Conservation (phyloP, 2,113 vertebrate species). For the Chionodraco myersi region DNA sequence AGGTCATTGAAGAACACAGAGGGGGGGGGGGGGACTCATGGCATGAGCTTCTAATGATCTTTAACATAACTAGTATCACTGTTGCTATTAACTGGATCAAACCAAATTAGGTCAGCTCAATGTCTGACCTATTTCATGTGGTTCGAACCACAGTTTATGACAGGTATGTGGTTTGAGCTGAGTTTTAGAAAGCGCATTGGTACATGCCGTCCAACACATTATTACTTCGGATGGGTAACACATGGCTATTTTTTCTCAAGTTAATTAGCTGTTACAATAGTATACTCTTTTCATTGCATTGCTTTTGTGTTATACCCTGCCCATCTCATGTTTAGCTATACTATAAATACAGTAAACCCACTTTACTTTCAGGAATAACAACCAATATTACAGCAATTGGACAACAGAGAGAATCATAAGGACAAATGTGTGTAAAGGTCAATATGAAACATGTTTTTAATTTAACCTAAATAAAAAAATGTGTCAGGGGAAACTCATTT, state of each 20-base stretch:
- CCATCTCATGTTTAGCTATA: not conserved
- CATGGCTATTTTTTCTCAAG: not conserved
- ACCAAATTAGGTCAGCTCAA: conserved; percentile 72
- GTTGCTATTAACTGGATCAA: conserved; percentile 55
- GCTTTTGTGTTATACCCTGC: not conserved
- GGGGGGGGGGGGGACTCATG: conserved; percentile 29
- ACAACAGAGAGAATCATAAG: too few relatives aligned
- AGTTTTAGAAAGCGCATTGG: not conserved
- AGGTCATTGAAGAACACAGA: conserved; percentile 64
- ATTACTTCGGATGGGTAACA: not conserved
- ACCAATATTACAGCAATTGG: not conserved
- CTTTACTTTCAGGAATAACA: not conserved
- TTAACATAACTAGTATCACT: conserved; percentile 43
- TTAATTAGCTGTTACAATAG: not conserved
- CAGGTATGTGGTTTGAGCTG: conserved; percentile 34
- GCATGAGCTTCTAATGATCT: conserved; percentile 47
- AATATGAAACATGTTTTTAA: too few relatives aligned
- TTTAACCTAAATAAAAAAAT: too few relatives aligned
- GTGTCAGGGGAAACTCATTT: conserved; percentile 57
- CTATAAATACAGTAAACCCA: not conserved
- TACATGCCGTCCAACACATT: not conserved
- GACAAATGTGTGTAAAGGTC: too few relatives aligned
- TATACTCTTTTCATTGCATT: not conserved
- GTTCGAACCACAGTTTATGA: conserved; percentile 27
- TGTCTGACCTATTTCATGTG: conserved; percentile 71